Base-by-base conservation (phyloP, 2,113 vertebrate genomes). In the Nerophis lumbriciformis region DNA sequence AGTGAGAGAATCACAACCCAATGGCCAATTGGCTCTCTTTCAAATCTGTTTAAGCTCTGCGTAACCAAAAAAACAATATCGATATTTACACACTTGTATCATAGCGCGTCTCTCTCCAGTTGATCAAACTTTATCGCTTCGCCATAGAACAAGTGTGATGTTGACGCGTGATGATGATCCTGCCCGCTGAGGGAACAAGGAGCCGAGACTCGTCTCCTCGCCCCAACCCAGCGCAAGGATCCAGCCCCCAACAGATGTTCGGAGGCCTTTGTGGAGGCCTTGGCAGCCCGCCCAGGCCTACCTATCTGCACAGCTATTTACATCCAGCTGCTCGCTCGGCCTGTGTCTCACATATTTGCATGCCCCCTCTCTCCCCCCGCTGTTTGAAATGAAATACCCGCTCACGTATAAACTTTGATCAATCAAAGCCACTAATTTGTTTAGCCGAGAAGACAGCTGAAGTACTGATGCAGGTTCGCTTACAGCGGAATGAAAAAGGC, bases 221-320 rank as follows among this genome's bases (percentile, higher is more conserved):
- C 87, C 89, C 80, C 87, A 89, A 89, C 83, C 85, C 88, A 89
- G 77, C 85, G 79, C 81, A 90, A 91, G 91, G 91, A 92, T 93
- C 92, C 91, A 91, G 89, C 86, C 92, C 91, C 88, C 89, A 94
- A 92, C 94, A 96, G 93, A 95, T 95, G 94, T 94, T 93, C 81
- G 79, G 82, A 91, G 92, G 88, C 88, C 91, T 91, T 92, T 94
- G 92, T 93, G 91, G 89, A 76, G 35, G 58, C 90, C 85, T 86
- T 95, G 93, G 94, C 90, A 77, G 28, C 0, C 61, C 76, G 91
- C 93, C 94, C 91, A 90, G 85, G 85, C 91, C 91, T 94, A 94
- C 94, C 94, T 95, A 93, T 95, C 93, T 94, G 90, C 92, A 91
- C 91, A 93, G 92, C 92, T 94, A 94, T 95, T 94, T 94, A 93